Evolutionary conservation across 2,888 invertebrate genomes (phyloP).

Genomic region (Synergus umbraculus): DNA sequence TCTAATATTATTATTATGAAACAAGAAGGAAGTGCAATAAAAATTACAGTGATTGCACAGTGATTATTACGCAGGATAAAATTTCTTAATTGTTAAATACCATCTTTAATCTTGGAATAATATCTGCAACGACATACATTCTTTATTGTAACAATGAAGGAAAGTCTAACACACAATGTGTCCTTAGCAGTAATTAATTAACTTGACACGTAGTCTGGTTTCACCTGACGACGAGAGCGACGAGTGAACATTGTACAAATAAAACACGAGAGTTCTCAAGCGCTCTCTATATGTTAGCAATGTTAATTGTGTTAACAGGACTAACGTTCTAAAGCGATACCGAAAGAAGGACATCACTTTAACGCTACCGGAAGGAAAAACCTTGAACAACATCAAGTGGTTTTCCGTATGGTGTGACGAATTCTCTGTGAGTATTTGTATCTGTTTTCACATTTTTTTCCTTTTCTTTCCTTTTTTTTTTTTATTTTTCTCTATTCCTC

Average conservation of each 20-base stretch:
- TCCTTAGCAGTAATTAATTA: constrained; percentile 31
- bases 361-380: constrained; percentile 92
- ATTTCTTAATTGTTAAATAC: neutral
- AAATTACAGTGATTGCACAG: too few relatives aligned
- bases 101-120: neutral
- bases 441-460: constrained; percentile 27
- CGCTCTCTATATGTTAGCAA: constrained; percentile 17
- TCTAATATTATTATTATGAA: too few relatives aligned
- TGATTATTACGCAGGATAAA: too few relatives aligned
- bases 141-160: constrained; percentile 42
- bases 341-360: constrained; percentile 90
- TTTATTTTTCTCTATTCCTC: too few relatives aligned
- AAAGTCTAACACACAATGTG: constrained; percentile 19
- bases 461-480: neutral
- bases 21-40: too few relatives aligned
- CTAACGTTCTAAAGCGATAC: constrained; percentile 88
- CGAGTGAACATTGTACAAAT: constrained; percentile 23
- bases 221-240: constrained; percentile 24
- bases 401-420: constrained; percentile 96
- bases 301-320: constrained; percentile 75
- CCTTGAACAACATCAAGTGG: constrained; percentile 90
- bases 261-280: constrained; percentile 28
- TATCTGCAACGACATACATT: neutral
- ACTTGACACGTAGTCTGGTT: constrained; percentile 31
- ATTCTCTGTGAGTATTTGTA: constrained; percentile 84